Evolutionary conservation across 92 coral and sea anemone species (phyloP).

Genomic region (Anthopleura xanthogrammica): DNA sequence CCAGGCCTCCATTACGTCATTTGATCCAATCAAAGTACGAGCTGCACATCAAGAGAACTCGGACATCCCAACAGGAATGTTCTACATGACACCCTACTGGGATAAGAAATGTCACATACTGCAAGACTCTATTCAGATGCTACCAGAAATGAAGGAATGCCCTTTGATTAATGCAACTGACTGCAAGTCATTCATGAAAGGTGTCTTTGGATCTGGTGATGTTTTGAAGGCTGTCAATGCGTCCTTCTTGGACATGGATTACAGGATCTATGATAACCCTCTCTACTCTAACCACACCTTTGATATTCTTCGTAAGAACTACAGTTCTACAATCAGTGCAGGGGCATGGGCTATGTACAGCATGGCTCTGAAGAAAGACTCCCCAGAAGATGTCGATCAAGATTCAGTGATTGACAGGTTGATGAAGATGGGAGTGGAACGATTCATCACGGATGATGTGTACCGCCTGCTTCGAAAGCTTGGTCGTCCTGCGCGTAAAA

Average conservation of each 20-base stretch:
- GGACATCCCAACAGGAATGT: conserved; percentile 43
- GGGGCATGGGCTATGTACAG: conserved; percentile 78
- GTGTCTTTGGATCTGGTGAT: conserved; percentile 53
- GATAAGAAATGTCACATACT: conserved; percentile 25
- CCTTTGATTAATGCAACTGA: conserved; percentile 23
- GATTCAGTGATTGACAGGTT: conserved; percentile 52
- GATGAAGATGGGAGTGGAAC: conserved; percentile 39
- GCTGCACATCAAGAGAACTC: conserved; percentile 54
- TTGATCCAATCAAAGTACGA: conserved; percentile 66
- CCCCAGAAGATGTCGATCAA: conserved; percentile 12
- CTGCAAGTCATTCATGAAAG: conserved; percentile 47
- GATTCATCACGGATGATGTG: conserved; percentile 68
- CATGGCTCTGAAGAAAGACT: conserved; percentile 39
- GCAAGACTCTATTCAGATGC: conserved; percentile 18
- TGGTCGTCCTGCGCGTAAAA: conserved; percentile 30
- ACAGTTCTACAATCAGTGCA: conserved; percentile 56
- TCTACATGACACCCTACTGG: conserved; percentile 59
- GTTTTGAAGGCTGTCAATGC: conserved; percentile 57
- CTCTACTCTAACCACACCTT: conserved; percentile 59
- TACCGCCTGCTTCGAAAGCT: conserved; percentile 59
- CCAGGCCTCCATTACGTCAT: conserved; percentile 60
- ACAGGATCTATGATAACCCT: conserved; percentile 59
- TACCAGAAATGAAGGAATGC: conserved; percentile 59
- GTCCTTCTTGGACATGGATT: conserved; percentile 70
- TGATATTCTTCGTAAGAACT: conserved; percentile 51